Conservation (phyloP, 2,113 vertebrate genomes). For the Glaucidium brasilianum region DNA sequence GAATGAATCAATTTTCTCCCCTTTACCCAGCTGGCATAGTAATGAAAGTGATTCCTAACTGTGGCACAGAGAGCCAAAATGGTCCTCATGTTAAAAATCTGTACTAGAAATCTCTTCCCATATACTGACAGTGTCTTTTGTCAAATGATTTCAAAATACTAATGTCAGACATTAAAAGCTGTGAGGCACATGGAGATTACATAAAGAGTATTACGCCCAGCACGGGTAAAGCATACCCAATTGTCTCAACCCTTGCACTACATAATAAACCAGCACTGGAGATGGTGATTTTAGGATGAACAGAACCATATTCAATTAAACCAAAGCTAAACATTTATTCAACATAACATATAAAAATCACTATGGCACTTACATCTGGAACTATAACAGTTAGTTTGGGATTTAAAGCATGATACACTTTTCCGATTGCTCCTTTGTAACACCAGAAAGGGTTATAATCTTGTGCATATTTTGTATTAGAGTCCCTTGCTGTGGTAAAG, state of each 20-base stretch:
- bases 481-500: constrained; percentile 93
- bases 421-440: constrained; percentile 97
- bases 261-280: background rate
- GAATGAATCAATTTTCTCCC: background rate
- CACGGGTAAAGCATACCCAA: background rate
- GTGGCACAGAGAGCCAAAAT: background rate
- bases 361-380: constrained; percentile 86
- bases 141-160: background rate
- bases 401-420: constrained; percentile 94
- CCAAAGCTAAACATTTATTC: background rate
- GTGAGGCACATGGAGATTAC: background rate
- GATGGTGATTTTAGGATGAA: background rate
- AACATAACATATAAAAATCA: background rate
- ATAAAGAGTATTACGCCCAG: background rate
- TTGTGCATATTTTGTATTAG: constrained; percentile 93
- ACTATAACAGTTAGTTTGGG: constrained; percentile 96
- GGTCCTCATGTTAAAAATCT: background rate
- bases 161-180: background rate
- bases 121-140: background rate
- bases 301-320: background rate
- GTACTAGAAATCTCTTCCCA: background rate
- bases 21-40: background rate
- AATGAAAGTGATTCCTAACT: background rate
- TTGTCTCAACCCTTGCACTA: background rate
- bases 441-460: constrained; percentile 99